Conservation (phyloP, 2,797 vertebrate genomes). For the Erithacus rubecula region DNA sequence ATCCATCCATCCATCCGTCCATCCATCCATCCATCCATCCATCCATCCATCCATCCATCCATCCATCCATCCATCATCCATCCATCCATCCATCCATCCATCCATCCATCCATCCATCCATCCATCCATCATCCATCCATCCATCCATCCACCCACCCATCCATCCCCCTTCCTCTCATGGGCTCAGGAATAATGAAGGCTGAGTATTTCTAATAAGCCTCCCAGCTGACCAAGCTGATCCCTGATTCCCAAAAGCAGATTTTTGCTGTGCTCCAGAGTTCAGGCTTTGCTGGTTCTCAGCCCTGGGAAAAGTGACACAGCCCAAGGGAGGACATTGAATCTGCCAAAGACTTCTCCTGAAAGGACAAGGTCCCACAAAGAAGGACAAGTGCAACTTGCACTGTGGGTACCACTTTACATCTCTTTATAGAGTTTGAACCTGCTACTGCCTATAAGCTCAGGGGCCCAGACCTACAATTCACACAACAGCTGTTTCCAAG, state of each 20-base stretch:
- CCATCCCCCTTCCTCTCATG: fast-evolving
- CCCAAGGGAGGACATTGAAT: not conserved
- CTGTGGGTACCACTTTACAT: not conserved
- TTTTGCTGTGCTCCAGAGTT: not conserved
- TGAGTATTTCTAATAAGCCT: not conserved
- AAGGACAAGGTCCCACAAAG: not conserved
- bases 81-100: too few species aligned
- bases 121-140: too few species aligned
- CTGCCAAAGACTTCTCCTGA: not conserved
- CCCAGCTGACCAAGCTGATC: not conserved
- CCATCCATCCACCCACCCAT: not conserved
- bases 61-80: too few species aligned
- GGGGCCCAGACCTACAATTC: not conserved
- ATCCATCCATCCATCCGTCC: not conserved
- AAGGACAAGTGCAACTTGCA: not conserved
- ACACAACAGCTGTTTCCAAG: not conserved
- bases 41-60: not conserved
- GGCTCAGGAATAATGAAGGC: not conserved
- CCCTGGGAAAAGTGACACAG: not conserved
- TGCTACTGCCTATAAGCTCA: not conserved
- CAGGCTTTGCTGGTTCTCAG: not conserved
- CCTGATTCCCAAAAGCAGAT: not conserved
- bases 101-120: too few species aligned
- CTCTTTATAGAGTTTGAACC: not conserved
- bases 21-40: not conserved